Evolutionary conservation across 1,140 invertebrate species (phyloP), one percentile per base, ranked within the genome.

Genomic region (Drosophila rufa): DNA sequence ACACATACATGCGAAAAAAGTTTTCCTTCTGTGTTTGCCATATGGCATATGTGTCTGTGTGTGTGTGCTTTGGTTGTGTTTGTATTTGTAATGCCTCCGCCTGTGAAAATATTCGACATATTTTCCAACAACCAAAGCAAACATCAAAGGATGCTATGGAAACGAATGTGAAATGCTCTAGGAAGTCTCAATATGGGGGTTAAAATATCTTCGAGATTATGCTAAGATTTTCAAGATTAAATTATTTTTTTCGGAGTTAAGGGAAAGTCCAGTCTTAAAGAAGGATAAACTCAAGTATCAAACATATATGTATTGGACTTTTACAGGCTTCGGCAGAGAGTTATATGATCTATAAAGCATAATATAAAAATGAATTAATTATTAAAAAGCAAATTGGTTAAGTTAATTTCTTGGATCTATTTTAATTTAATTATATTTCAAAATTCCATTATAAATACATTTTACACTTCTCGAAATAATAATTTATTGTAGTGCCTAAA

Each of bases 21-120:
- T 70, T 80, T 43, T 33, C 50, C 48, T 47, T 68, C 45, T 67
- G 56, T 83, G 76, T 79, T 80, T 80, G 81, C 57, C 75, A 62
- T 80, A 80, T 82, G 60, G 57, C 51, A 70, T 64, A 76, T 79
- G 45, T 65, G 61, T 30, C 14, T 66, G 51, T 66, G 47, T 53
- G 27, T 46, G 68, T 57, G 61, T 55, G 38, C 38, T 56, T 25
- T 56, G 62, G 76, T 67, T 70, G 65, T 65, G 57, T 79, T 76
- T 85, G 75, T 76, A 67, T 69, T 79, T 86, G 70, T 64, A 73
- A 71, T 76, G 80, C 84, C 76, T 77, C 75, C 51, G 80, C 85
- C 84, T 65, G 77, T 66, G 77, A 89, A 89, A 87, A 89, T 87
- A 89, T 89, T 87, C 83, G 73, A 87, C 83, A 83, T 89, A 89